Percentiles rank a stretch among this genome's conserved stretches.
phyloP scores from a whole-genome alignment of 2,888 invertebrate species.

The Clistopyga incitator region DNA sequence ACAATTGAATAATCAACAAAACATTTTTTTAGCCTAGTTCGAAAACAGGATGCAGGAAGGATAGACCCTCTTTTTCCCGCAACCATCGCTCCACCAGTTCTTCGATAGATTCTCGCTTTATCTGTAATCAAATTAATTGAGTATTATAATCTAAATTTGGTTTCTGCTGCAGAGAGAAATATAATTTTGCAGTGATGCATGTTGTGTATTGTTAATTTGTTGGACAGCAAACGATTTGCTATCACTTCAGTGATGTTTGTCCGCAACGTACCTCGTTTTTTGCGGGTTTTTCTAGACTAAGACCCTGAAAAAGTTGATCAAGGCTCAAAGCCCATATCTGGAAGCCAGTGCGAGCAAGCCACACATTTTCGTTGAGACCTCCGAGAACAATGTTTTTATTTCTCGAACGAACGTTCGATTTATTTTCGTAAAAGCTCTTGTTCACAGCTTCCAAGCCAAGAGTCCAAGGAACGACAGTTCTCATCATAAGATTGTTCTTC shows the following conservation, averaged over 20 bases:
- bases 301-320: constrained; percentile 65
- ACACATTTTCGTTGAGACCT: constrained; percentile 70
- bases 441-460: constrained; percentile 72
- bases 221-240: neutral
- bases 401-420: constrained; percentile 12
- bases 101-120: constrained; percentile 68
- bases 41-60: constrained; percentile 73
- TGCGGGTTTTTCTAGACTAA: constrained; percentile 61
- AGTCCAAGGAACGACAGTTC: constrained; percentile 75
- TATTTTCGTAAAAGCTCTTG: constrained; percentile 68
- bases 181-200: no score
- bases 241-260: neutral
- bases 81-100: constrained; percentile 73
- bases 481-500: constrained; percentile 71
- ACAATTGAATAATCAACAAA: neutral
- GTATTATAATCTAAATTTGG: constrained; percentile 13
- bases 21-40: constrained; percentile 44
- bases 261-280: constrained; percentile 38
- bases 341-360: constrained; percentile 69
- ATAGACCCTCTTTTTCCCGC: constrained; percentile 72
- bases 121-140: constrained; percentile 67
- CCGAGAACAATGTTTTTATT: constrained; percentile 71
- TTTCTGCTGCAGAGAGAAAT: no score
- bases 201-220: neutral
- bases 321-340: constrained; percentile 74